phyloP scores from a whole-genome alignment of 2,797 vertebrate genomes.

The Chaenodraco wilsoni region DNA sequence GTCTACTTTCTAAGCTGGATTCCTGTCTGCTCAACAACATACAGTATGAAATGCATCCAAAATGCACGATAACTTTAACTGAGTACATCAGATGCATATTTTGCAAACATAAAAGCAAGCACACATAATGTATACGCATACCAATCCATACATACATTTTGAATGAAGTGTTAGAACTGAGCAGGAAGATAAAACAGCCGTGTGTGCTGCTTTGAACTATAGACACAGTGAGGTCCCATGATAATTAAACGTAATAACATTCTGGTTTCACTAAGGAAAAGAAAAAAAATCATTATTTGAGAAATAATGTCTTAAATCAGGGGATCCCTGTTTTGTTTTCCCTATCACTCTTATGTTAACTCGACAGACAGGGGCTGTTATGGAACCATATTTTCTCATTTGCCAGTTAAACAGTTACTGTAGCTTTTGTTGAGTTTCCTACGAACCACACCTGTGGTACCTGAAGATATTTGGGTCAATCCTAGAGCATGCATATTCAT shows the following conservation, averaged over 20 bases:
- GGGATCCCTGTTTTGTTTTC: constrained; percentile 8
- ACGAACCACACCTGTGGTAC: background rate
- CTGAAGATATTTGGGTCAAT: constrained; percentile 1
- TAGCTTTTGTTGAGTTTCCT: constrained; percentile 2
- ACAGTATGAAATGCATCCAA: background rate
- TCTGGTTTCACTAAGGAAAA: background rate
- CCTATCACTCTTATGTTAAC: background rate
- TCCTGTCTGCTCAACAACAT: background rate
- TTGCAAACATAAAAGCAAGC: constrained; percentile 38
- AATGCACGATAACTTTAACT: background rate
- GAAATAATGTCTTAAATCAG: constrained; percentile 1
- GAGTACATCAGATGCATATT: constrained; percentile 30
- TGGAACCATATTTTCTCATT: constrained; percentile 1
- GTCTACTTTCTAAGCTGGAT: background rate
- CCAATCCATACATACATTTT: constrained; percentile 37
- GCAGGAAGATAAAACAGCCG: constrained; percentile 40
- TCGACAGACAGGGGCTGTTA: background rate
- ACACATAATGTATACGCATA: constrained; percentile 36
- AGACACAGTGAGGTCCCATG: constrained; percentile 19
- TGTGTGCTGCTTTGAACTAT: constrained; percentile 43
- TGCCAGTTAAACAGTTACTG: constrained; percentile 5
- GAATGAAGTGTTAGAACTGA: constrained; percentile 36
- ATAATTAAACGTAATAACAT: constrained; percentile 13
- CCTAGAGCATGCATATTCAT: background rate
- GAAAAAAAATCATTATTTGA: constrained; percentile 8